A percentile compares a stretch with the other conserved stretches of the same genome.
phyloP scores from a whole-genome alignment of 2,797 vertebrate genomes.

The Lithobates pipiens region DNA sequence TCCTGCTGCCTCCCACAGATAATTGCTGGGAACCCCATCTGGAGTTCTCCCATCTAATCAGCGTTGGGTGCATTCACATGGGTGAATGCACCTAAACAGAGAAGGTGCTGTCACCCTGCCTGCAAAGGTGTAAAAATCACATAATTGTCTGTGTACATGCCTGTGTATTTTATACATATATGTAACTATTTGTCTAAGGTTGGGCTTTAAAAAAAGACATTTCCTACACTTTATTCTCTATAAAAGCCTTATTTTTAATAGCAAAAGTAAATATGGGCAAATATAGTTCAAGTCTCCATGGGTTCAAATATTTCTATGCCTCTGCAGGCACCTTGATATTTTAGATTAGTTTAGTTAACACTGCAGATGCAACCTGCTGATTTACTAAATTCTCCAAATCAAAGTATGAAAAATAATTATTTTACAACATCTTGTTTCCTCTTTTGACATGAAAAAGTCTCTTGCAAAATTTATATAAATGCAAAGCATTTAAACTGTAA shows the following conservation, averaged over 20 bases:
- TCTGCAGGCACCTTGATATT: conserved; percentile 72
- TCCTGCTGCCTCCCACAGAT: too few species aligned
- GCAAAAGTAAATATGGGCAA: conserved; percentile 74
- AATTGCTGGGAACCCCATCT: too few species aligned
- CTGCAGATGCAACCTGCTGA: conserved; percentile 75
- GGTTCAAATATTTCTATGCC: conserved; percentile 75
- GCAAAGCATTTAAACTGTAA: not conserved
- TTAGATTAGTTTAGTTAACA: conserved; percentile 78
- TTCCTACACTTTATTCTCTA: not conserved
- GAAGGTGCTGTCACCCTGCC: too few species aligned
- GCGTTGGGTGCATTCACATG: too few species aligned
- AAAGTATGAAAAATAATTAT: conserved; percentile 73
- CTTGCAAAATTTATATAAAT: not conserved
- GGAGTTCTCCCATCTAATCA: too few species aligned
- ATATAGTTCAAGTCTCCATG: conserved; percentile 70
- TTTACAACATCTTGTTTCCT: conserved; percentile 71
- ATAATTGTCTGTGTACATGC: too few species aligned
- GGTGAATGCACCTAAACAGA: too few species aligned
- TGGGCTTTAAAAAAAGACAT: too few species aligned
- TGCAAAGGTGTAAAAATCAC: too few species aligned
- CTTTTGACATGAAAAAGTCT: conserved; percentile 1
- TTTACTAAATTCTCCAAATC: conserved; percentile 71
- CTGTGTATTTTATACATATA: too few species aligned
- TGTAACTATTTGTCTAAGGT: too few species aligned
- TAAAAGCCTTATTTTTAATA: conserved; percentile 68